Evolutionary conservation across 2,797 vertebrate species (phyloP), one percentile per base, ranked within the genome.

Genomic region (Coregonus sp.): DNA sequence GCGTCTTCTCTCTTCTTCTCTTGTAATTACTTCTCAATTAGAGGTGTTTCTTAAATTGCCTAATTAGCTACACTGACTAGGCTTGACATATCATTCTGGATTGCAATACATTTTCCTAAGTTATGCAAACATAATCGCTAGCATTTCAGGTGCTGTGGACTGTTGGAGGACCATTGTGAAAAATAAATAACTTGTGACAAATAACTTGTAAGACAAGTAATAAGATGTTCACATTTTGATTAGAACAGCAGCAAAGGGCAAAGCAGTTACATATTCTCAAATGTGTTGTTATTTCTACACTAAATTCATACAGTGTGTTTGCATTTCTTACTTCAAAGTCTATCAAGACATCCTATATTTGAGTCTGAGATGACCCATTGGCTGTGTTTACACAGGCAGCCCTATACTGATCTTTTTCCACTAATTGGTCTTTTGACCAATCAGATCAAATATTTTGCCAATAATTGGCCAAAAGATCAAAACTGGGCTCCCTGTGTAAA

Each of bases 1-100:
- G 51, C 14, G 11, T 47, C 40, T 47, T 12, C 40, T 47, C 20
- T 5, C 31, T 80, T 75, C 78, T 81, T 74, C 78, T 85, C 72
- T 74, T 84, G 25, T 87, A 91, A 92, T 91, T 86, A 92, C 80
- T 84, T 86, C 87, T 84, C 90, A 90, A 89, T 84, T 79, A 85
- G 88, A 83, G 84, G 83, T 86, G 82, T 84, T 74, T 89, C 83
- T 90, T 84, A 88, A 89, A 88, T 91, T 89, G 90, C 84, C 66
- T 88, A 84, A 47, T 47, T 83, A 75, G 79, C 76, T 71, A 73
- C 69, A 70, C 81, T 92, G 90, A 93, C 92, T 90, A 85, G 69
- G 12, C 86, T 81, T 91, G 91, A 87, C 91, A 91, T 92, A 92
- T 90, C 85, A 72, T 86, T 76, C 50, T 73, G 25, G 79, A 84